These are phyloP conservation scores for Peromyscus attwateri DNA, from an alignment of 2,797 vertebrate species.

Conservation along the genomic window DNA sequence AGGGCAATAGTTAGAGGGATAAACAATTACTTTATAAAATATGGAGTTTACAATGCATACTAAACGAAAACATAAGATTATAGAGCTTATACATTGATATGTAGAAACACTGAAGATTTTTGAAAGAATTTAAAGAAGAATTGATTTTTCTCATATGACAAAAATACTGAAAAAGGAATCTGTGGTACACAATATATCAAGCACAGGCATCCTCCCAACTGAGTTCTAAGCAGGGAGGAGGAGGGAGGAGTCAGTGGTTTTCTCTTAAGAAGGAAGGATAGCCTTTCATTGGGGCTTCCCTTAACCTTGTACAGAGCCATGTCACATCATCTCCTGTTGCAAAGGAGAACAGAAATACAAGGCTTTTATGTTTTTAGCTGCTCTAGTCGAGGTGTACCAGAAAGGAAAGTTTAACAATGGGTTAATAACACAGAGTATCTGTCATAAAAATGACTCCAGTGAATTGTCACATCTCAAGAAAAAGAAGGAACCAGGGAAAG, in stretches of 20 bases:
- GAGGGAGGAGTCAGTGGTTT: neutral
- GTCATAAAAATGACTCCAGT: neutral
- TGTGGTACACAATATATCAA: neutral
- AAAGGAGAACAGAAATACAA: neutral
- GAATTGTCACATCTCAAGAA: neutral
- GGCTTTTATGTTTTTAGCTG: slow-evolving; percentile 23
- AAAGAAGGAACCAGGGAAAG: neutral
- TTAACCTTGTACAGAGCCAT: slow-evolving; percentile 26
- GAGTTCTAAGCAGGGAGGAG: neutral
- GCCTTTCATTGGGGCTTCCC: neutral
- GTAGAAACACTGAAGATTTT: too few species aligned
- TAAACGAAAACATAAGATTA: too few species aligned
- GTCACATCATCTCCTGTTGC: neutral
- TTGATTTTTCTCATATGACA: slow-evolving; percentile 28
- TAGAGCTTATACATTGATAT: too few species aligned
- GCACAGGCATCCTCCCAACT: neutral
- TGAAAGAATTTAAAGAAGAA: slow-evolving; percentile 19
- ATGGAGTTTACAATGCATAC: too few species aligned
- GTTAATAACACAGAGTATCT: neutral
- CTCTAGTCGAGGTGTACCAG: neutral
- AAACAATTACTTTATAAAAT: too few species aligned
- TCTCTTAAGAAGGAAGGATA: slow-evolving; percentile 20
- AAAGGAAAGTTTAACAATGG: neutral
- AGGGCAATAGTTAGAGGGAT: neutral
- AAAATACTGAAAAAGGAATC: neutral